These are phyloP conservation scores for Cairina moschata DNA, from an alignment of 2,113 vertebrate genomes.

Conservation along the genomic window DNA sequence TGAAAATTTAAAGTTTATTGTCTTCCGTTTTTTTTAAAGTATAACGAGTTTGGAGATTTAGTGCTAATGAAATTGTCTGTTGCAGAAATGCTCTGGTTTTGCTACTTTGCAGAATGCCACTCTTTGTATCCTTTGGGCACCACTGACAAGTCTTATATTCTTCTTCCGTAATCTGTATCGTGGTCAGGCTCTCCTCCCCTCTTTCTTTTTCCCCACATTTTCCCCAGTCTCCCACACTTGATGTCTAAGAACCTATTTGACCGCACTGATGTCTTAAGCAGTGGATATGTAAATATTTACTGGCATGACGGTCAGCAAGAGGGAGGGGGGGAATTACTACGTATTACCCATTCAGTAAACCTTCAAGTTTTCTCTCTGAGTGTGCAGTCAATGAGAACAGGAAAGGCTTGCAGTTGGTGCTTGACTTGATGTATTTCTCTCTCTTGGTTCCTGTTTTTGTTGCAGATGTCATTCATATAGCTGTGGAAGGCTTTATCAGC, in stretches of 20 bases:
- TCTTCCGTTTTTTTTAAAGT: not conserved
- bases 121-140: not conserved
- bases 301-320: constrained; percentile 43
- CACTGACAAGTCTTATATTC: not conserved
- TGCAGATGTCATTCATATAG: constrained; percentile 28
- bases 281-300: constrained; percentile 79
- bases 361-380: constrained; percentile 63
- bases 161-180: not conserved
- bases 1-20: not conserved
- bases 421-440: not conserved
- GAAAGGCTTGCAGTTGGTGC: constrained; percentile 27
- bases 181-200: not conserved
- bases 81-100: not conserved
- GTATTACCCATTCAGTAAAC: constrained; percentile 53
- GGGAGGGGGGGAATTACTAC: constrained; percentile 65
- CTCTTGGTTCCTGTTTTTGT: constrained; percentile 51
- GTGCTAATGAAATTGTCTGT: not conserved
- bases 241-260: not conserved
- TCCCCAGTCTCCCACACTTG: not conserved
- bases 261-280: constrained; percentile 16
- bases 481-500: constrained; percentile 47
- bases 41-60: not conserved
- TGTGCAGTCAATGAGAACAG: constrained; percentile 4
- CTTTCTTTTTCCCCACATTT: not conserved
- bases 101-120: not conserved